Percentiles rank a stretch among this genome's conserved stretches.
Evolutionary conservation across 2,797 vertebrate species (phyloP).

Genomic region (Melopsittacus undulatus): DNA sequence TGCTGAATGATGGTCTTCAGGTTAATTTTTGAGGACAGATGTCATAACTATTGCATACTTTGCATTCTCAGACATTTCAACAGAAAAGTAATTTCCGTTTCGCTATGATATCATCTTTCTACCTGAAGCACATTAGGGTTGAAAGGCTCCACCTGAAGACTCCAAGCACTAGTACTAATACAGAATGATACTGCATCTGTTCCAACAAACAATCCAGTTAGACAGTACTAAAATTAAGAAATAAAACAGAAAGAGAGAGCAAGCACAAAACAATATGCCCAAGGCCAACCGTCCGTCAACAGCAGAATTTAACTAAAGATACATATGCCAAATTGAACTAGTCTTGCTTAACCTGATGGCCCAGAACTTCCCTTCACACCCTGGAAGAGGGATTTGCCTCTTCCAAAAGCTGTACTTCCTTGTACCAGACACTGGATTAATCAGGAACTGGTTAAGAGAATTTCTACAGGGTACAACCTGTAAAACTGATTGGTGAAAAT

Average conservation of each 20-base stretch:
- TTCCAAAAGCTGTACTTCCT: neutral
- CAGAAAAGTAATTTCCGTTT: neutral
- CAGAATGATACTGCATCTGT: neutral
- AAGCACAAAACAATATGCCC: neutral
- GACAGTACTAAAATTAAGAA: neutral
- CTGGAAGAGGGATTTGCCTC: neutral
- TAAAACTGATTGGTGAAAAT: neutral
- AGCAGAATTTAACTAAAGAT: neutral
- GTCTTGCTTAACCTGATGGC: neutral
- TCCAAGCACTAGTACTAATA: neutral
- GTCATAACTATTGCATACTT: neutral
- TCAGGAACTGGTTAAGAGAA: neutral
- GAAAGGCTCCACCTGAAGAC: neutral
- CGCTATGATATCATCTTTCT: neutral
- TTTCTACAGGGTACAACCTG: neutral
- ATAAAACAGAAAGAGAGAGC: neutral
- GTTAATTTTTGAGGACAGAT: conserved; percentile 23
- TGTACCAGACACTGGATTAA: neutral
- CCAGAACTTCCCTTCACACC: neutral
- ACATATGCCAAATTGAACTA: neutral
- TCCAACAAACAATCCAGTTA: neutral
- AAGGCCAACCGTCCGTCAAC: neutral
- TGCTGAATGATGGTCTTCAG: neutral
- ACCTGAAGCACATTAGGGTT: neutral
- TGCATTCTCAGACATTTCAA: neutral